Percentiles rank a stretch among this genome's conserved stretches.
Conservation (phyloP, 1,140 invertebrate species). For the Armadillidium nasatum region DNA sequence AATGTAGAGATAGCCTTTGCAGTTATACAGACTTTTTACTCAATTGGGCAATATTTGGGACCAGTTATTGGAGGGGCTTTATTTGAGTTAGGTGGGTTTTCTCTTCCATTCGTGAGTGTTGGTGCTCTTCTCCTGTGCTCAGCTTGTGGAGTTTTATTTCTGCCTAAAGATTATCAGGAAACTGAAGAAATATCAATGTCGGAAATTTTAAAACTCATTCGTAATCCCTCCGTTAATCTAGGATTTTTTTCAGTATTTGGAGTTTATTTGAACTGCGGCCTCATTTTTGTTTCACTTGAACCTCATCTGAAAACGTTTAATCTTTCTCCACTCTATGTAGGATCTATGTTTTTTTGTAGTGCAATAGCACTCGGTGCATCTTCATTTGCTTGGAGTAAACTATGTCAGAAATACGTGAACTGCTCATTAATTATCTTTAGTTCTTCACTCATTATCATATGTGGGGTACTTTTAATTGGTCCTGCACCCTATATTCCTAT, state of each 20-base stretch:
- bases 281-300: slow-evolving; percentile 72
- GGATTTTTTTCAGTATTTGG: slow-evolving; percentile 64
- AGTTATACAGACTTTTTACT: background rate
- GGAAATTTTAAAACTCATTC: slow-evolving; percentile 50
- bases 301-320: slow-evolving; percentile 71
- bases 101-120: slow-evolving; percentile 47
- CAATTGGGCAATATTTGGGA: slow-evolving; percentile 34
- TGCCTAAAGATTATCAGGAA: slow-evolving; percentile 44
- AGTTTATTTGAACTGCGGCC: slow-evolving; percentile 76
- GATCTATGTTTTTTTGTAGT: slow-evolving; percentile 80
- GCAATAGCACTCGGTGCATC: slow-evolving; percentile 76
- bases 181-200: slow-evolving; percentile 54
- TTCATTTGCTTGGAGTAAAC: slow-evolving; percentile 72
- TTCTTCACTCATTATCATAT: slow-evolving; percentile 61
- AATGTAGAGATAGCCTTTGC: slow-evolving; percentile 16
- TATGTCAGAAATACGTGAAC: slow-evolving; percentile 63
- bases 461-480: slow-evolving; percentile 66
- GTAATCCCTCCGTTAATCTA: slow-evolving; percentile 51
- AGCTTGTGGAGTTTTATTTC: slow-evolving; percentile 33
- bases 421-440: slow-evolving; percentile 64
- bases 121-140: slow-evolving; percentile 45
- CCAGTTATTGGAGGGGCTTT: slow-evolving; percentile 47
- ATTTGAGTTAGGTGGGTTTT: slow-evolving; percentile 47
- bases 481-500: slow-evolving; percentile 47
- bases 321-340: slow-evolving; percentile 67